Conservation (phyloP, 2,113 vertebrate genomes). For the Lasiurus borealis region DNA sequence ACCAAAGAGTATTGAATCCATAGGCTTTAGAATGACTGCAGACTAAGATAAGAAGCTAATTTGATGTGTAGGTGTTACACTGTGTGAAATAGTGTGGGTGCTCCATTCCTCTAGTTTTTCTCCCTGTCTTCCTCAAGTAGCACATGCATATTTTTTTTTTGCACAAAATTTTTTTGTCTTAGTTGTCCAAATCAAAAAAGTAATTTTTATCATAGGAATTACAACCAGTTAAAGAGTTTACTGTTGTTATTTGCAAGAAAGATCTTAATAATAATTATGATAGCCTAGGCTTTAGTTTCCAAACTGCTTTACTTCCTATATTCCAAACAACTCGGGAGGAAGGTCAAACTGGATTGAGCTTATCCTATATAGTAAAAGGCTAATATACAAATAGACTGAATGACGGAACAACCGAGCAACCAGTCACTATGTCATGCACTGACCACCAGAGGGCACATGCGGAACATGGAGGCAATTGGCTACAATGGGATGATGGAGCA, state of each 20-base stretch:
- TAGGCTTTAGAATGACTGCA: background rate
- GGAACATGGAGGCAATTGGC: no score
- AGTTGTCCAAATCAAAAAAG: conserved; percentile 25
- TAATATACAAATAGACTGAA: no score
- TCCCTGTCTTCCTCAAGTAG: background rate
- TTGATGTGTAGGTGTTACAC: background rate
- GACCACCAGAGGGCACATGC: no score
- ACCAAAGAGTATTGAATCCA: background rate
- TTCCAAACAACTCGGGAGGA: background rate
- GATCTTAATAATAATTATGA: background rate
- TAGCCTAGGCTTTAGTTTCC: background rate
- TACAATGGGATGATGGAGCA: no score
- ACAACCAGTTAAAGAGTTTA: background rate
- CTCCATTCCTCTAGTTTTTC: background rate
- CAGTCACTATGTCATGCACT: no score
- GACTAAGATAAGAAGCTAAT: background rate
- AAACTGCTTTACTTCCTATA: conserved; percentile 32
- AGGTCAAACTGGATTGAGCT: conserved; percentile 10
- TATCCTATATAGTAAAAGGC: no score
- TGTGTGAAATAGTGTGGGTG: background rate
- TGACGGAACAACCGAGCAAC: no score
- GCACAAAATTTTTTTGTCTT: conserved; percentile 3
- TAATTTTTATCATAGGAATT: conserved; percentile 27
- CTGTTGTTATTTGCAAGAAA: background rate
- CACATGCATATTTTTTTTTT: background rate